Percentiles rank a stretch among this genome's conserved stretches.
These are phyloP conservation scores for Grammomys surdaster DNA, from an alignment of 2,113 vertebrate genomes.

Conservation along the genomic window DNA sequence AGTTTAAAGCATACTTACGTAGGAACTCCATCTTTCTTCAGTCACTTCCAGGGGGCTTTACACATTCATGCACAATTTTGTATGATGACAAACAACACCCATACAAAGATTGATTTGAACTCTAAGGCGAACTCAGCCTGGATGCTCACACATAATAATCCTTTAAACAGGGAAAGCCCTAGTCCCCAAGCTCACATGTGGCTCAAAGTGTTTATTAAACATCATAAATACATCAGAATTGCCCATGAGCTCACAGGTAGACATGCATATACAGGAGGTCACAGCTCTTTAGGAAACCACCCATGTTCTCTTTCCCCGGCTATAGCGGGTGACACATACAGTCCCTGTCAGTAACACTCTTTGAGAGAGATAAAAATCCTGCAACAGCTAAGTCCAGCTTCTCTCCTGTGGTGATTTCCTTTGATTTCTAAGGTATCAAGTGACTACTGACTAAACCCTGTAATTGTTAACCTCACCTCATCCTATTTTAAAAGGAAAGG, in stretches of 20 bases:
- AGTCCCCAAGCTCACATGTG: constrained; percentile 38
- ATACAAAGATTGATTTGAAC: constrained; percentile 69
- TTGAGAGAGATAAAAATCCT: constrained; percentile 79
- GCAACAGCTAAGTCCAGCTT: constrained; percentile 74
- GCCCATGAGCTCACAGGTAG: constrained; percentile 33
- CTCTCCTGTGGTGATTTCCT: constrained; percentile 71
- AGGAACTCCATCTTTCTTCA: constrained; percentile 57
- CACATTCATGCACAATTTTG: constrained; percentile 47
- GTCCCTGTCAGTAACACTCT: constrained; percentile 80
- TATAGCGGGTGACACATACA: constrained; percentile 59
- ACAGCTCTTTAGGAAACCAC: constrained; percentile 73
- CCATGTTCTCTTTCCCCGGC: constrained; percentile 53
- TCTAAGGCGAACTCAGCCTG: constrained; percentile 61
- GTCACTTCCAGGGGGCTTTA: constrained; percentile 63
- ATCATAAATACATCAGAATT: constrained; percentile 76
- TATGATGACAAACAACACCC: constrained; percentile 32
- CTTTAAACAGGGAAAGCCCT: constrained; percentile 59
- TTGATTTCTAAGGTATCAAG: constrained; percentile 79
- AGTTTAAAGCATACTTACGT: constrained; percentile 48
- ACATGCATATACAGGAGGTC: constrained; percentile 61
- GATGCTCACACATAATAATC: constrained; percentile 52
- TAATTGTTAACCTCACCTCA: constrained; percentile 68
- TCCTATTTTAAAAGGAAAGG: constrained; percentile 47
- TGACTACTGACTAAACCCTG: constrained; percentile 67
- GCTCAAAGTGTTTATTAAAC: constrained; percentile 70